Conservation (phyloP, 2,888 invertebrate species). For the Nemotelus nigrinus region DNA sequence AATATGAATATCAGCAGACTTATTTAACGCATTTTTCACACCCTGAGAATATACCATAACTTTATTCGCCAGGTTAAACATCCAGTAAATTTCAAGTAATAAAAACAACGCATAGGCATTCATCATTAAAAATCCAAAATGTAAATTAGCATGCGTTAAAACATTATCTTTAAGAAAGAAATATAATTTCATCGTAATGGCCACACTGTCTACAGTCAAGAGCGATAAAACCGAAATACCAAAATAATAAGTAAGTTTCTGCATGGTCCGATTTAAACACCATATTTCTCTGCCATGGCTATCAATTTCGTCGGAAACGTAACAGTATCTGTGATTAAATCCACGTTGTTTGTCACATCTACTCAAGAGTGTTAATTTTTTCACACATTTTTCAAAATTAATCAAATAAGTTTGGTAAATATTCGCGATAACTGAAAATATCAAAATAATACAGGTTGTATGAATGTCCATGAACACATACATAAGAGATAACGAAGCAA, state of each 20-base stretch:
- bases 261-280: background rate
- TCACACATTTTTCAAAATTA: too few species aligned
- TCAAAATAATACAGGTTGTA: too few species aligned
- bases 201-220: background rate
- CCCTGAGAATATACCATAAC: background rate
- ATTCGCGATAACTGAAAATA: too few species aligned
- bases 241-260: background rate
- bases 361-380: too few species aligned
- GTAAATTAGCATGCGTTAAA: background rate
- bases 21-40: background rate
- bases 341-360: too few species aligned
- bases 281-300: background rate
- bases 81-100: background rate
- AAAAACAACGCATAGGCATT: background rate
- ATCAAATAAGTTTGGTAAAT: too few species aligned
- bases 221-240: background rate
- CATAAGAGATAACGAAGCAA: too few species aligned
- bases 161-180: background rate
- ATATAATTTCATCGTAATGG: background rate
- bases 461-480: too few species aligned
- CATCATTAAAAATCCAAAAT: background rate
- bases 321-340: background rate
- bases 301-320: background rate
- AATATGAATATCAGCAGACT: background rate
- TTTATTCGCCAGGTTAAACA: background rate